phyloP scores from a whole-genome alignment of 2,888 invertebrate species.

The Drosophila atroscutellata region DNA sequence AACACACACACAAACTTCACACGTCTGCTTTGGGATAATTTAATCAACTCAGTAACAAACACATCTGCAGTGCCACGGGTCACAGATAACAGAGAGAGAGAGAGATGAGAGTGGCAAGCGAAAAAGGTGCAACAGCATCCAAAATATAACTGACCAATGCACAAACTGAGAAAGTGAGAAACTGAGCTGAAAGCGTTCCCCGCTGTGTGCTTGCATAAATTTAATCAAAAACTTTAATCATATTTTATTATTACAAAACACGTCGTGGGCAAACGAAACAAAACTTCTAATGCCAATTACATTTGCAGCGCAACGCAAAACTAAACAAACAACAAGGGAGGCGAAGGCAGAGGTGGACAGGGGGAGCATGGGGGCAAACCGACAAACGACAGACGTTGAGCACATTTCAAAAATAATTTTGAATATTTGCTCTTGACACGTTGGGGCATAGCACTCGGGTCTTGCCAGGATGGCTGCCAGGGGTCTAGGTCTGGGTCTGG shows the following conservation, averaged over 20 bases:
- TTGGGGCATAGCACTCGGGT: conserved; percentile 52
- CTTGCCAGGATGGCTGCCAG: background rate
- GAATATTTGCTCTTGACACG: conserved; percentile 80
- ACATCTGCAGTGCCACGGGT: conserved; percentile 53
- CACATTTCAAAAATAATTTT: conserved; percentile 79
- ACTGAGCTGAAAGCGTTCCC: conserved; percentile 26
- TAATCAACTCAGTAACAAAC: conserved; percentile 72
- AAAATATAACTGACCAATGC: conserved; percentile 53
- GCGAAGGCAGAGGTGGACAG: conserved; percentile 5
- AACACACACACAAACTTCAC: conserved; percentile 45
- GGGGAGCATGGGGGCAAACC: background rate
- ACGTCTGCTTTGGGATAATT: conserved; percentile 72
- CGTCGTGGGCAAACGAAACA: conserved; percentile 69
- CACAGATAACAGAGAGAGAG: background rate
- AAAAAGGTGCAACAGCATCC: conserved; percentile 40
- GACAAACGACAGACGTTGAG: conserved; percentile 46
- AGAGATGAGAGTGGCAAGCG: background rate
- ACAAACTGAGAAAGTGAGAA: conserved; percentile 16
- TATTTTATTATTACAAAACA: conserved; percentile 81
- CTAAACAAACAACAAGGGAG: conserved; percentile 56
- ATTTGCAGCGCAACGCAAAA: conserved; percentile 71
- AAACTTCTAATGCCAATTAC: conserved; percentile 79
- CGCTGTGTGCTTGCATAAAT: conserved; percentile 74
- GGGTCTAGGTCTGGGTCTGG: conserved; percentile 6
- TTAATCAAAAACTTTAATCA: conserved; percentile 81